Conservation (phyloP, 2,113 vertebrate genomes). For the Sinocyclocheilus grahami region DNA sequence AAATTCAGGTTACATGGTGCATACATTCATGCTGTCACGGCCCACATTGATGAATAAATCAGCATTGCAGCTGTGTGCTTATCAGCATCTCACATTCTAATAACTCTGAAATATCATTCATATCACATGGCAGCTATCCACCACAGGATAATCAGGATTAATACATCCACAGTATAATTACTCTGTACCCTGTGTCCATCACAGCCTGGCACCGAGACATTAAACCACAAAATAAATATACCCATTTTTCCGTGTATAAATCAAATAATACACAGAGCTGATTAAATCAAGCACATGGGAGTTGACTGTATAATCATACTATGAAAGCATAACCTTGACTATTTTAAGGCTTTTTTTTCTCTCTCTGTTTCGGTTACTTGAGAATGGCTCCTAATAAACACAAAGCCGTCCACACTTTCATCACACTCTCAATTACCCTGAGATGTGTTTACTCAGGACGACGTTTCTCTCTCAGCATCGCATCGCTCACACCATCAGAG, state of each 20-base stretch:
- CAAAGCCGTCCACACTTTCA: conserved; percentile 45
- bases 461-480: conserved; percentile 50
- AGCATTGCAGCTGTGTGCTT: conserved; percentile 9
- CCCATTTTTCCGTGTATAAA: conserved; percentile 22
- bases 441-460: conserved; percentile 48
- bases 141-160: conserved; percentile 1
- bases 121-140: background rate
- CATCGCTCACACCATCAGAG: conserved; percentile 47
- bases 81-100: background rate
- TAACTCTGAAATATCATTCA: conserved; percentile 31
- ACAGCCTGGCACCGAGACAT: conserved; percentile 2
- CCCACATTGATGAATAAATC: conserved; percentile 15
- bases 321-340: conserved; percentile 15
- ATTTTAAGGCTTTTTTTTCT: conserved; percentile 21
- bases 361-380: conserved; percentile 16
- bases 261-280: conserved; percentile 28
- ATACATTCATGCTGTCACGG: background rate
- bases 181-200: conserved; percentile 21
- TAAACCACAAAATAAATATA: conserved; percentile 3
- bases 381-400: background rate
- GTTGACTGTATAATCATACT: conserved; percentile 17
- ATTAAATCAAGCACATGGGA: conserved; percentile 1
- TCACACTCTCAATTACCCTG: conserved; percentile 48
- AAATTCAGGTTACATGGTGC: background rate
- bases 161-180: conserved; percentile 24